Evolutionary conservation across 2,888 invertebrate species (phyloP), one percentile per base, ranked within the genome.

Genomic region (Thyatira batis): DNA sequence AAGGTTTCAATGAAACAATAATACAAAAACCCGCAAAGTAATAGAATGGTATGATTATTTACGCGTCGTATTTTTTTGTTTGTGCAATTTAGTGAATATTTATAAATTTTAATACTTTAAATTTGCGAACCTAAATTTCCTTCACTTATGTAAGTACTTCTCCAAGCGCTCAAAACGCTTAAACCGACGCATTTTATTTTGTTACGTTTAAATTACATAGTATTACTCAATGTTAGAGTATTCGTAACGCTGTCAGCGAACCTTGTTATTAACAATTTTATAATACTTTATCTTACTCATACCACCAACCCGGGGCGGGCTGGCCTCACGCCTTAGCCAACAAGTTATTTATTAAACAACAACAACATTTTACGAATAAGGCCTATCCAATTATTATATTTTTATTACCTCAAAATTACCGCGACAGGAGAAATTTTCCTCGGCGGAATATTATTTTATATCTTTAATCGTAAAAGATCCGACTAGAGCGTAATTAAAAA

Each of bases 281-380:
- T 66, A 63, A 33, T 63, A 69, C 61, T 67, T 33, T 61, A 65
- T 62, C 60, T 57, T 61, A 60, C 55, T 64, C 59, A 65, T 52
- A 58, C 59, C 58, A 54, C 49, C 48, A 57, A 53, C 55, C 52
- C 50, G 50, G 48, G 51, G 45, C 44, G 52, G 23, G 54, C 52
- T 49, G 50, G 54, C 61, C 60, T 21, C 55, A 54, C 57, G 58
- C 65, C 65, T 67, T 73, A 75, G 71, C 79, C 79, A 82, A 84
- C 79, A 82, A 80, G 66, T 73, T 73, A 78, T 76, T 75, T 78
- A 78, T 76, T 73, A 79, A 82, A 82, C 82, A 82, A 80, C 78
- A 87, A 85, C 80, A 85, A 84, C 70, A 65, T 78, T 79, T 78
- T 78, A 58, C 57, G 58, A 23, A 20, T 44, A 50, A 50, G 44